A percentile compares a stretch with the other conserved stretches of the same genome.
These are phyloP conservation scores for Orycteropus afer DNA, from an alignment of 2,113 vertebrate species.

Conservation along the genomic window DNA sequence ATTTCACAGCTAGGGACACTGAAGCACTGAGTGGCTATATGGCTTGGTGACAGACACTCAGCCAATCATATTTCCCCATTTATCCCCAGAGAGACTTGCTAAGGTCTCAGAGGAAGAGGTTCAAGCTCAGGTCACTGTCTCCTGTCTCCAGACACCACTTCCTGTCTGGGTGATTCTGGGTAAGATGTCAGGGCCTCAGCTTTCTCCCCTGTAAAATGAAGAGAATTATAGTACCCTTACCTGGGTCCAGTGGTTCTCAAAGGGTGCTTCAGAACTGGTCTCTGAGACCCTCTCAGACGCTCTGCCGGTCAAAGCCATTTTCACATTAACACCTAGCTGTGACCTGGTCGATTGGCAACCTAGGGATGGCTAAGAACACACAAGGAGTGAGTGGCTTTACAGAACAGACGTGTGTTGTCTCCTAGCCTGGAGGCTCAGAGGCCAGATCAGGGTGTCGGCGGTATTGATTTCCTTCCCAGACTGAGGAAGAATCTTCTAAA, in stretches of 20 bases:
- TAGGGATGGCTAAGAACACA: too few relatives aligned
- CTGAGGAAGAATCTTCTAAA: background rate
- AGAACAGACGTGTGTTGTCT: too few relatives aligned
- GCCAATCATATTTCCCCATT: background rate
- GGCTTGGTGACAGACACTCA: background rate
- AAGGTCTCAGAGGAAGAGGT: background rate
- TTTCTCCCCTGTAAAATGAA: background rate
- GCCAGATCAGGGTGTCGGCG: background rate
- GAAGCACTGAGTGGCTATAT: background rate
- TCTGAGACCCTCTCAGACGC: background rate
- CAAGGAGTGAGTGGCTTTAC: too few relatives aligned
- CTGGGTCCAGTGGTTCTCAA: background rate
- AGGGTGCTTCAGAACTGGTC: background rate
- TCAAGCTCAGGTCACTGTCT: background rate
- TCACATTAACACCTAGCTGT: background rate
- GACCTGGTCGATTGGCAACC: background rate
- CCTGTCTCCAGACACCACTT: background rate
- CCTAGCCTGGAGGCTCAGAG: background rate
- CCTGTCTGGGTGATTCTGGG: background rate
- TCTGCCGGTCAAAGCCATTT: background rate
- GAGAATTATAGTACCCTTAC: too few relatives aligned
- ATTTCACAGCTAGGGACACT: background rate
- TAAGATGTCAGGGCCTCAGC: background rate
- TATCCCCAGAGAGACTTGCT: background rate
- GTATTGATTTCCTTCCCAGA: background rate